Base-by-base conservation (phyloP, 2,888 invertebrate genomes). In the Falcaria lacertinaria region DNA sequence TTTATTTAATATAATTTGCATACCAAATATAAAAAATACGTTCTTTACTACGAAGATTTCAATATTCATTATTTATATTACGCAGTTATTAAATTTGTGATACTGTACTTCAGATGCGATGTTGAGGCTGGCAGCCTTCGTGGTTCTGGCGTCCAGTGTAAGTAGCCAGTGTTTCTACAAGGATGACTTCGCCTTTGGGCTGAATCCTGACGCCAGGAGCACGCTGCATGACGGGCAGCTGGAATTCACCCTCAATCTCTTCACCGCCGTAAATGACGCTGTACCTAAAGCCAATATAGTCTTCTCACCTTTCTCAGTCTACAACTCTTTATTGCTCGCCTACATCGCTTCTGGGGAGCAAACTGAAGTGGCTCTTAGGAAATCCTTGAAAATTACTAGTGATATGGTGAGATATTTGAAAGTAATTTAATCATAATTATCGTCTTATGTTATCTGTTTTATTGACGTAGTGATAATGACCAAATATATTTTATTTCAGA, bases 291-390 rank as follows among this genome's bases (percentile, higher is more conserved):
- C 94, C 55, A 97, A 96, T 74, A 83, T 97, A 33, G 96, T 97
- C 89, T 96, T 96, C 78, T 97, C 97, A 5, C 97, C 97, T 0
- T 94, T 95, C 83, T 96, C 96, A 54, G 93, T 96, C 11, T 94
- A 96, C 69, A 94, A 96, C 59, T 93, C 96, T 0, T 69, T 97
- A 25, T 74, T 94, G 39, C 83, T 97, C 49, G 94, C 95, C 0
- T 96, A 95, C 69, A 95, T 96, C 64, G 93, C 95, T 0, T 86
- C 96, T 1, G 91, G 91, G 0, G 93, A 92, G 11, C 90, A 91
- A 40, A 96, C 96, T 0, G 95, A 96, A 69, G 64, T 74, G 4
- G 82, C 91, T 7, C 67, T 95, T 42, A 92, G 91, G 65, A 88
- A 90, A 44, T 92, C 93, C 1, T 78, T 95, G 22, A 86, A 89